phyloP scores from a whole-genome alignment of 1,140 invertebrate species.

The Trichonephila clavipes region DNA sequence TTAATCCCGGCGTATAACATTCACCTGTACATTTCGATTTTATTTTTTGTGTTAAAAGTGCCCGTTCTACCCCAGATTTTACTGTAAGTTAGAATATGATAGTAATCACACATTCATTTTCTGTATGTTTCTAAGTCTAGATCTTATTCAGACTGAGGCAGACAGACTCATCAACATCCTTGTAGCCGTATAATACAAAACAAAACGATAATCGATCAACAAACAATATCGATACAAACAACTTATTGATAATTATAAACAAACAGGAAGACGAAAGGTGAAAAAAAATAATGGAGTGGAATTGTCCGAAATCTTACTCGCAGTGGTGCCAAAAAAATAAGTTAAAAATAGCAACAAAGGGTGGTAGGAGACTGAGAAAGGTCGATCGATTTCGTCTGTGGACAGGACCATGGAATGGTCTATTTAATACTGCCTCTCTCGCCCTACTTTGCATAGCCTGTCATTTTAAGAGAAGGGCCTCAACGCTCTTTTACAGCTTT shows the following conservation, averaged over 20 bases:
- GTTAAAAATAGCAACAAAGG: conserved; percentile 20
- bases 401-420: conserved; percentile 6
- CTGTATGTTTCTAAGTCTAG: no score
- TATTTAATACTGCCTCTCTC: not conserved
- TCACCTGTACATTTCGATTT: no score
- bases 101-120: no score
- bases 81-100: no score
- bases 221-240: not conserved
- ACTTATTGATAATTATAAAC: not conserved
- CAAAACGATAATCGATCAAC: not conserved
- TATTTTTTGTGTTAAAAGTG: no score
- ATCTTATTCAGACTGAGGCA: no score
- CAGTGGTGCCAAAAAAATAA: not conserved
- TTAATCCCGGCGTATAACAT: no score
- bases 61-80: no score
- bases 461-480: not conserved
- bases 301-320: not conserved
- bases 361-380: not conserved
- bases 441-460: not conserved
- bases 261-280: no score
- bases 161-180: no score
- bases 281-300: not conserved
- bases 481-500: no score
- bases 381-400: conserved; percentile 17
- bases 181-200: no score